A percentile compares a stretch with the other conserved stretches of the same genome.
phyloP scores from a whole-genome alignment of 2,797 vertebrate species.

The Mus caroli region DNA sequence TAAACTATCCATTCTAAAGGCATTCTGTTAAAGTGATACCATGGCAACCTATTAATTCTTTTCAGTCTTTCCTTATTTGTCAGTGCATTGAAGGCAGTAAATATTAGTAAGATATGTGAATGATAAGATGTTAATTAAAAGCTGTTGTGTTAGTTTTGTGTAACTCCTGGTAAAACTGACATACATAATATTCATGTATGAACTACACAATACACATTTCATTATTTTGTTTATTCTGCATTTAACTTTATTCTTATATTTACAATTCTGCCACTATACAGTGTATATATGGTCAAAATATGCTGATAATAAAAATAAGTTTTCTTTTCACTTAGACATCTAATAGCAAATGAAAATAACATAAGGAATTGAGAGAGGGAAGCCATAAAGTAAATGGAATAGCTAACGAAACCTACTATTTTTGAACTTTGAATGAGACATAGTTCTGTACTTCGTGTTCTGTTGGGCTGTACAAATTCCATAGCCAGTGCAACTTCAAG shows the following conservation, averaged over 20 bases:
- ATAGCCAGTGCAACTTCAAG: neutral
- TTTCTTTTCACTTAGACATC: constrained; percentile 45
- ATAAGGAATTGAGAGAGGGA: neutral
- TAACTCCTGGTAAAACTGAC: neutral
- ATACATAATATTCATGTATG: neutral
- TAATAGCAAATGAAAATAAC: constrained; percentile 32
- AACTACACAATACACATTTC: neutral
- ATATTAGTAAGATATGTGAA: neutral
- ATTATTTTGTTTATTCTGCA: neutral
- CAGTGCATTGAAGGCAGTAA: neutral
- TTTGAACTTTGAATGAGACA: neutral
- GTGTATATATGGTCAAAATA: neutral
- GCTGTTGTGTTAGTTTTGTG: neutral
- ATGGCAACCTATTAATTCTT: neutral
- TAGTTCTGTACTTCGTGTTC: neutral
- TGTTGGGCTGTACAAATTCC: neutral
- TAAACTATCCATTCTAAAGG: neutral
- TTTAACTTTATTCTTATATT: neutral
- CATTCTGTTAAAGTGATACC: neutral
- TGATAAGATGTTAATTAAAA: constrained; percentile 2
- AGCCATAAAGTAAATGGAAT: neutral
- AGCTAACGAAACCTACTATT: neutral
- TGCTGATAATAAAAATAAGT: neutral
- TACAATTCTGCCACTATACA: neutral
- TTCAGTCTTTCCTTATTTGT: neutral